Conservation (phyloP, 2,113 vertebrate genomes). For the Cinclus cinclus region DNA sequence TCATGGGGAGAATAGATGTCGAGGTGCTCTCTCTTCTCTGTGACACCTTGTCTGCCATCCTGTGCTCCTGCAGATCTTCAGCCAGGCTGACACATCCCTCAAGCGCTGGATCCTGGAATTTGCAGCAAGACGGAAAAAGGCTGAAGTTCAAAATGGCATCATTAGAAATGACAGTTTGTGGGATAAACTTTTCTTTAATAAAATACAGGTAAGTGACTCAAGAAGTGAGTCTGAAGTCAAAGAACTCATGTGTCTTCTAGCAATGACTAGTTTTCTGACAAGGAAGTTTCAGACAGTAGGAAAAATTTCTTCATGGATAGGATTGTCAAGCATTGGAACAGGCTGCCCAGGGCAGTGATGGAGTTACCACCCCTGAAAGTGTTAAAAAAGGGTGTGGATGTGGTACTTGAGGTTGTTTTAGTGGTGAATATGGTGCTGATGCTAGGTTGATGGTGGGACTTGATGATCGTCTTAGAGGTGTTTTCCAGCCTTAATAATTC, state of each 20-base stretch:
- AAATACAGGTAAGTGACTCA: conserved; percentile 76
- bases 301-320: neutral
- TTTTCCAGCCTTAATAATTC: neutral
- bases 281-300: neutral
- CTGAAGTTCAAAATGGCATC: conserved; percentile 77
- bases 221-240: neutral
- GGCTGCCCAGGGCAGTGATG: neutral
- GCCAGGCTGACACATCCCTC: conserved; percentile 78
- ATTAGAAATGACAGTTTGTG: conserved; percentile 81
- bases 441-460: neutral
- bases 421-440: neutral
- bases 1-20: rapidly evolving
- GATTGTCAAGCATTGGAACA: neutral
- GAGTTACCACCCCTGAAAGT: neutral
- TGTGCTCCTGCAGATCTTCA: conserved; percentile 73
- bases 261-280: neutral
- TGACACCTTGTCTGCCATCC: neutral
- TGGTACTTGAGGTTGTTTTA: neutral
- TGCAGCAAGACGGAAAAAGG: conserved; percentile 77
- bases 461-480: neutral
- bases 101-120: conserved; percentile 84
- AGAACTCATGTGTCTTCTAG: neutral
- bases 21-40: neutral
- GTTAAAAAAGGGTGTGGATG: neutral
- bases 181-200: conserved; percentile 83